phyloP scores from a whole-genome alignment of 1,140 invertebrate species.

The Drosophila bifasciata region DNA sequence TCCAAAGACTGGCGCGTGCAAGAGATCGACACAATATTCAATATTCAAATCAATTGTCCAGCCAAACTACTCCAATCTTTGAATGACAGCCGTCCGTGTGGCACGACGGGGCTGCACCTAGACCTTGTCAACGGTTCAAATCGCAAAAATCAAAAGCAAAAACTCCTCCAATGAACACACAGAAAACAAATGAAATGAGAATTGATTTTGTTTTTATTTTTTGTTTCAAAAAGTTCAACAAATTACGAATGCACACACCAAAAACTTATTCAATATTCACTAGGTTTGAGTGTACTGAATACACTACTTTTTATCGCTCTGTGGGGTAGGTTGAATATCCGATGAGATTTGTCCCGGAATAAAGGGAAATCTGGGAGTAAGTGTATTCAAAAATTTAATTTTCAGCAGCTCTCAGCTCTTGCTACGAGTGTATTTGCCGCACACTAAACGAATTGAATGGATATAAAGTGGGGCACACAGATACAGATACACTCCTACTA shows the following conservation, averaged over 20 bases:
- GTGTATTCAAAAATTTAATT: too few species aligned
- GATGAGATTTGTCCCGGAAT: not conserved
- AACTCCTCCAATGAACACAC: slow-evolving; percentile 43
- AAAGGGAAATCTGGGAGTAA: too few species aligned
- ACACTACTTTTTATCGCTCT: not conserved
- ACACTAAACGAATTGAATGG: slow-evolving; percentile 72
- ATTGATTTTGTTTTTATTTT: slow-evolving; percentile 48
- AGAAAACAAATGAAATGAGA: slow-evolving; percentile 62
- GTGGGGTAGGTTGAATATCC: not conserved
- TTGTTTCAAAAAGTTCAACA: slow-evolving; percentile 11
- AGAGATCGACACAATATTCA: slow-evolving; percentile 65
- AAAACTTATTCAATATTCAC: slow-evolving; percentile 1
- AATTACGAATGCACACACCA: slow-evolving; percentile 45
- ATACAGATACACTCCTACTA: slow-evolving; percentile 37
- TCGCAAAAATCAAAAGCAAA: slow-evolving; percentile 27
- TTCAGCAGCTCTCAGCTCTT: slow-evolving; percentile 28
- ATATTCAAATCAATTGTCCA: slow-evolving; percentile 70
- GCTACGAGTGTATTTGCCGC: slow-evolving; percentile 39
- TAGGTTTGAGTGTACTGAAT: not conserved
- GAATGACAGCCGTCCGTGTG: slow-evolving; percentile 21
- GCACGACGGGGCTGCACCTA: slow-evolving; percentile 63
- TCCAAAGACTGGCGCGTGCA: slow-evolving; percentile 60
- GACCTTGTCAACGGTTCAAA: slow-evolving; percentile 68
- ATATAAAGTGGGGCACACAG: slow-evolving; percentile 73
- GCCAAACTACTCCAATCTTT: slow-evolving; percentile 58